Evolutionary conservation across 2,797 vertebrate species (phyloP), one percentile per base, ranked within the genome.

Genomic region (Hybognathus amarus): DNA sequence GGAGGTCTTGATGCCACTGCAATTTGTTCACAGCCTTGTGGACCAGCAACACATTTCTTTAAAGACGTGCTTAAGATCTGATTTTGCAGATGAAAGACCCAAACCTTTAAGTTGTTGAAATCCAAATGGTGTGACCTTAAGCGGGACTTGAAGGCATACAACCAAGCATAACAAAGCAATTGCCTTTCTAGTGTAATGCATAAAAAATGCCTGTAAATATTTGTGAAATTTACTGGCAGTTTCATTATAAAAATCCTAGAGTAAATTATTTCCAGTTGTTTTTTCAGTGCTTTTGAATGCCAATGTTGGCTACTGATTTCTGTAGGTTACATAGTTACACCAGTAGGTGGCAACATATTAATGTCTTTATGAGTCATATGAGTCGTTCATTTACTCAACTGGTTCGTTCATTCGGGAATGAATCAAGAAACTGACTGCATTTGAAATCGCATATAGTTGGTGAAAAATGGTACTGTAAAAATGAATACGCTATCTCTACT

Each of bases 31-130:
- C 20, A 36, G 30, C 5, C 15, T 71, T 71, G 54, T 71, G 54
- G 38, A 71, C 40, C 27, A 63, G 40, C 40, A 24, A 63, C 20
- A 73, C 0, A 73, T 36, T 50, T 81, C 13, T 63, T 74, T 18
- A 47, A 73, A 81, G 40, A 50, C 0, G 22, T 36, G 56, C 69
- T 73, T 45, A 50, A 73, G 56, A 73, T 63, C 79, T 38, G 69
- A 81, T 81, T 81, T 81, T 73, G 42, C 56, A 63, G 54, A 81
- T 63, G 40, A 73, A 81, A 73, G 56, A 63, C 79, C 10, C 67
- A 27, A 61, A 80, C 67, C 79, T 81, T 73, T 73, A 73, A 81
- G 79, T 73, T 10, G 38, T 81, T 73, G 30, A 36, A 73, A 61
- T 73, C 20, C 20, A 24, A 73, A 59, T 0, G 0, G 9, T 47